A percentile compares a stretch with the other conserved stretches of the same genome.
Conservation (phyloP, 2,113 vertebrate genomes). For the Phasianus colchicus region DNA sequence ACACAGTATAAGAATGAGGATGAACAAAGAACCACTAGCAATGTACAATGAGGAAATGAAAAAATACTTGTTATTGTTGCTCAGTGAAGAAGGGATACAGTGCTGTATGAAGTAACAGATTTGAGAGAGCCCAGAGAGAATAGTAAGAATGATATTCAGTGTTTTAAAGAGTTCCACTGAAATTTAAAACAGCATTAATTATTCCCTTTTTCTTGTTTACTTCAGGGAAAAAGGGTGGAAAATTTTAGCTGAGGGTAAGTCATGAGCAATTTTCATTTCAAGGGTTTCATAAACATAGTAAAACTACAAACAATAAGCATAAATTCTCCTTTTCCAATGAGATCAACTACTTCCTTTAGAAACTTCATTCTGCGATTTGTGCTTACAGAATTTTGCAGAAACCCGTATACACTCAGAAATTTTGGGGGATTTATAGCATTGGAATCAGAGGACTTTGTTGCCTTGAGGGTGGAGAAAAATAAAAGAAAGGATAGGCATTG, state of each 20-base stretch:
- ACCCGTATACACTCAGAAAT: background rate
- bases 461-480: background rate
- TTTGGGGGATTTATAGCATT: background rate
- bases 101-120: background rate
- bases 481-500: background rate
- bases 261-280: too few species aligned
- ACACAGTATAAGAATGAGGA: background rate
- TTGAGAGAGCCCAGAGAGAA: background rate
- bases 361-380: background rate
- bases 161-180: too few species aligned
- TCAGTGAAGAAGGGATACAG: background rate
- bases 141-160: background rate
- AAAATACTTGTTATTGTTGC: background rate
- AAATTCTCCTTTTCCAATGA: background rate
- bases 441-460: background rate
- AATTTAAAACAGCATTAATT: too few species aligned
- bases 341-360: background rate
- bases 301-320: too few species aligned
- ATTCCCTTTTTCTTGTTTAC: too few species aligned
- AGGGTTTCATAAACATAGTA: too few species aligned
- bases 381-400: background rate
- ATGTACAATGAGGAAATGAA: background rate
- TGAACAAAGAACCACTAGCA: background rate
- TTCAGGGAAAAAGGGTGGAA: too few species aligned
- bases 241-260: too few species aligned